Conservation (phyloP, 2,888 invertebrate genomes). For the Notocelia uddmanniana region DNA sequence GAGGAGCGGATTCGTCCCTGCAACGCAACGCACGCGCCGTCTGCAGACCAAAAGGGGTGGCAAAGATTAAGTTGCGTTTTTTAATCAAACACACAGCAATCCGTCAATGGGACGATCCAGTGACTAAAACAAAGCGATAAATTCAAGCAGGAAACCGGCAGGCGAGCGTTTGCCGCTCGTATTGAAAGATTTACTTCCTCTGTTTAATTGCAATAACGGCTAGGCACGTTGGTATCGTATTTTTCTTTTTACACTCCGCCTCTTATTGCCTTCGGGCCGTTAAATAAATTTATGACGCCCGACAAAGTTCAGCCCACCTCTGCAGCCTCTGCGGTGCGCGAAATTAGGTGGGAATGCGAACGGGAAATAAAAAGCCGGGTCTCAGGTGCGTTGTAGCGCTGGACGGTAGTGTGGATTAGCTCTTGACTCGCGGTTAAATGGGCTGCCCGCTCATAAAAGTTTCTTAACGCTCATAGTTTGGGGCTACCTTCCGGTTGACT, state of each 20-base stretch:
- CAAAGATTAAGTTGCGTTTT: slow-evolving; percentile 75
- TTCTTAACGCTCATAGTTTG: slow-evolving; percentile 82
- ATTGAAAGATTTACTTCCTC: slow-evolving; percentile 86
- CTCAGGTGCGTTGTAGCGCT: slow-evolving; percentile 78
- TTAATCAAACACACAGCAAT: slow-evolving; percentile 84
- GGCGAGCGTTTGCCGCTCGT: slow-evolving; percentile 80
- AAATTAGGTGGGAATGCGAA: slow-evolving; percentile 84
- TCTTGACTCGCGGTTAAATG: slow-evolving; percentile 81
- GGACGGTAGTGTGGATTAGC: slow-evolving; percentile 74
- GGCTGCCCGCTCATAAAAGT: slow-evolving; percentile 80
- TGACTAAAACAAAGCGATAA: slow-evolving; percentile 85
- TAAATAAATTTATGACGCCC: slow-evolving; percentile 86
- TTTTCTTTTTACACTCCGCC: slow-evolving; percentile 86
- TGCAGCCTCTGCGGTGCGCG: slow-evolving; percentile 69
- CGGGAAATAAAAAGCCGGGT: slow-evolving; percentile 79
- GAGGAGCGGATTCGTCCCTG: slow-evolving; percentile 23
- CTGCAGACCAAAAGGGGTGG: slow-evolving; percentile 64
- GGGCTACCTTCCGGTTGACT: slow-evolving; percentile 70
- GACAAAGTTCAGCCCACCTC: slow-evolving; percentile 85
- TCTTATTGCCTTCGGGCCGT: slow-evolving; percentile 85
- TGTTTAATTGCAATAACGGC: slow-evolving; percentile 86
- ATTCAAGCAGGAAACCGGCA: slow-evolving; percentile 82
- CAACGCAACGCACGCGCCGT: slow-evolving; percentile 49
- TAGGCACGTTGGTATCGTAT: slow-evolving; percentile 86
- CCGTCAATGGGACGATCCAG: slow-evolving; percentile 82